Evolutionary conservation across 2,113 vertebrate species (phyloP).

Genomic region (Apodemus sylvaticus): DNA sequence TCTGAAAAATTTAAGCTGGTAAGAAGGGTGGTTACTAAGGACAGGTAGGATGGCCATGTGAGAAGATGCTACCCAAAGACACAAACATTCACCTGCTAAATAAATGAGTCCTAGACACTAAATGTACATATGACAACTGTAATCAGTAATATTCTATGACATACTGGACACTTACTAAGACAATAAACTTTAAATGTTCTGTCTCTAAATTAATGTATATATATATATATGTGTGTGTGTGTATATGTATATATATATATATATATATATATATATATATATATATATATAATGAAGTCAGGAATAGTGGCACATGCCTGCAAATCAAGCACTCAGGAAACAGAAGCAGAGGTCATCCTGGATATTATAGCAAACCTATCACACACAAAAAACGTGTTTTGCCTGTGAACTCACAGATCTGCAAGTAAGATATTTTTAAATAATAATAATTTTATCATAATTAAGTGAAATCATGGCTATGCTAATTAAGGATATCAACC

Average conservation of each 20-base stretch:
- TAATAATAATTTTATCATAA: background rate
- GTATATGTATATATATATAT: too few species aligned
- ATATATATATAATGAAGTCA: too few species aligned
- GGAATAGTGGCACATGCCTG: too few species aligned
- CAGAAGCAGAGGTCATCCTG: background rate
- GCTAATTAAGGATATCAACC: background rate
- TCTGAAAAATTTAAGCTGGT: background rate
- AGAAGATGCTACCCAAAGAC: too few species aligned
- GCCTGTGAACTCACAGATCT: background rate
- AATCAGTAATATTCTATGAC: background rate
- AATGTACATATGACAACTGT: background rate
- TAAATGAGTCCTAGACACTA: background rate
- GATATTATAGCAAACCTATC: background rate
- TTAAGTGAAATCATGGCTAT: background rate
- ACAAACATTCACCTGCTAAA: background rate
- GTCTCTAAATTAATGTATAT: too few species aligned
- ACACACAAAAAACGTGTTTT: background rate
- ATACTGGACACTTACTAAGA: background rate
- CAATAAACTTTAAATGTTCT: background rate
- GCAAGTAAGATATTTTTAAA: background rate
- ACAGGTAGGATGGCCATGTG: background rate
- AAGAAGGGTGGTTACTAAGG: background rate
- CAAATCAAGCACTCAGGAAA: too few species aligned
- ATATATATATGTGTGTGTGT: too few species aligned
- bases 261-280: background rate